Base-by-base conservation (phyloP, 2,888 invertebrate genomes). In the Barypeithes pellucidus region DNA sequence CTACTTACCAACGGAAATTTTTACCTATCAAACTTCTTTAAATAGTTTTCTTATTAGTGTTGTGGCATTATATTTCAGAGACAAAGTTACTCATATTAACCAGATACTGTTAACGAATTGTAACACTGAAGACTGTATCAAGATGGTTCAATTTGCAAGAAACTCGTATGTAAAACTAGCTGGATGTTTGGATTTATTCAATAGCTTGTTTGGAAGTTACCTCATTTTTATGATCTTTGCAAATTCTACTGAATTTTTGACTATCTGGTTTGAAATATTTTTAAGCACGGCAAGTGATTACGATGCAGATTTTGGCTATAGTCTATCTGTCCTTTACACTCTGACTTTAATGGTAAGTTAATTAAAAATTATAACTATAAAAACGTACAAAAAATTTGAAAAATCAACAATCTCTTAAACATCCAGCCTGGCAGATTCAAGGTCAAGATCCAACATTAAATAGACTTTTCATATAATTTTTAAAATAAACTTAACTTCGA, bases 201-300 rank as follows among this genome's bases (percentile, higher is more conserved):
- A 54, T 33, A 2, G 7, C 1, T 16, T 54, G 54, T 8, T 54
- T 54, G 54, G 54, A 33, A 14, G 33, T 24, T 54, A 54, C 16
- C 8, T 54, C 0, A 1, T 54, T 8, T 9, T 52, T 1, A 52
- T 41, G 18, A 22, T 52, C 12, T 24, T 62, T 24, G 39, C 50
- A 11, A 33, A n/a, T 39, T n/a, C 60, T 0, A n/a, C 5, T 24
- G 39, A 52, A 50, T n/a, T 63, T 7, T 36, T 63, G 12, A 47
- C 11, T 16, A 11, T 29, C 3, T 63, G 63, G 63, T 29, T 29
- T 11, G 18, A 16, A 12, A 2, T 47, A 18, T 63, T 22, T 63
- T 63, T 50, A 16, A n/a, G 3, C 5, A 12, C 2, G 0, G 50
- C 22, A 11, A 11, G 1, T 22, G 22, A 14, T n/a, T 14, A 14